Percentiles rank a stretch among this genome's conserved stretches.
phyloP scores from a whole-genome alignment of 1,140 invertebrate species.

The Choristoneura fumiferana region DNA sequence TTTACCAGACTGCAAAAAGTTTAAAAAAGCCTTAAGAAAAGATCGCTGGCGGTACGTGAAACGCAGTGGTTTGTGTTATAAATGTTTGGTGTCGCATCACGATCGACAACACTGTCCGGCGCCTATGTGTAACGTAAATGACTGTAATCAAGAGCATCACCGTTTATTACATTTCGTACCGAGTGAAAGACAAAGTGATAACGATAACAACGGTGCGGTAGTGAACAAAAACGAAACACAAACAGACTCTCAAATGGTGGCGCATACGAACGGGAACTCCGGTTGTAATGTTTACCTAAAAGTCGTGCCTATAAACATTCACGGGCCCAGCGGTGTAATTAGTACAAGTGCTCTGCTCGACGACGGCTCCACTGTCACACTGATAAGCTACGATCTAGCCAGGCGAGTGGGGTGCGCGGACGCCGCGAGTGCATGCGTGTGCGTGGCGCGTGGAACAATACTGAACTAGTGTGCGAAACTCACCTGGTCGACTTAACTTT shows the following conservation, averaged over 20 bases:
- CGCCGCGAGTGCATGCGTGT: slow-evolving; percentile 4
- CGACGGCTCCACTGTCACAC: slow-evolving; percentile 12
- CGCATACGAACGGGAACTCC: background rate
- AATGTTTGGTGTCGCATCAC: slow-evolving; percentile 26
- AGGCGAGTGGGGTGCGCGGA: slow-evolving; percentile 9
- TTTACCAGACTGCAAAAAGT: too few species aligned
- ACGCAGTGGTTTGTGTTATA: too few species aligned
- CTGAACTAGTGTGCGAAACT: slow-evolving; percentile 19
- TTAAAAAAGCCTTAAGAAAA: too few species aligned
- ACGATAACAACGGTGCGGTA: too few species aligned
- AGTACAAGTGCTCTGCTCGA: slow-evolving; percentile 5
- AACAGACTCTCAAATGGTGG: background rate
- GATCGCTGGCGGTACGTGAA: too few species aligned
- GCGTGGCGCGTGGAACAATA: slow-evolving; percentile 17
- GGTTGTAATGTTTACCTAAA: slow-evolving; percentile 5
- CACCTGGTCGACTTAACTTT: slow-evolving; percentile 19
- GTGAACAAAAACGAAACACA: background rate
- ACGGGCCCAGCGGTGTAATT: slow-evolving; percentile 13
- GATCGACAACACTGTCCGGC: slow-evolving; percentile 24
- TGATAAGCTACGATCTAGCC: slow-evolving; percentile 4
- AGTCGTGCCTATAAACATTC: slow-evolving; percentile 15
- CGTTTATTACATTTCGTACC: slow-evolving; percentile 27
- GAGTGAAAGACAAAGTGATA: background rate
- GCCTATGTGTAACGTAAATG: slow-evolving; percentile 24
- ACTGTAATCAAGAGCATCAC: slow-evolving; percentile 32